These are phyloP conservation scores for Acrocera orbiculus DNA, from an alignment of 2,888 invertebrate species.

Conservation along the genomic window DNA sequence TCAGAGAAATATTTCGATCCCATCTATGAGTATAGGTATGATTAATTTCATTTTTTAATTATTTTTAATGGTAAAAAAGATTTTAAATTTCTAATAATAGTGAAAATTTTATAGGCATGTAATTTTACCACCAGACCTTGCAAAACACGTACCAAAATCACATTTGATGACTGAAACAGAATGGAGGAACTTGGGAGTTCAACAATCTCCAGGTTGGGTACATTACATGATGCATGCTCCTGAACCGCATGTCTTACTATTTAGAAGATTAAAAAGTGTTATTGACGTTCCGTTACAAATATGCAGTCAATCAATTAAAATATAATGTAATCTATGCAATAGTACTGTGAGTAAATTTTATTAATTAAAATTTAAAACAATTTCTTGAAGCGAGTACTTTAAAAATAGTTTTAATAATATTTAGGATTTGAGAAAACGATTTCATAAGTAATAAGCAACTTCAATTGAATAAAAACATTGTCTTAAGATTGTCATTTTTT, in stretches of 20 bases:
- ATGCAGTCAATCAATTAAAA: too few species aligned
- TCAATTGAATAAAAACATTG: too few species aligned
- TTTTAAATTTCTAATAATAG: not conserved
- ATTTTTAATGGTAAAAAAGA: not conserved
- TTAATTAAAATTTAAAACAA: too few species aligned
- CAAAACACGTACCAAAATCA: conserved; percentile 68
- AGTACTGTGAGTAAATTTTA: too few species aligned
- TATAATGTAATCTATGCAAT: too few species aligned
- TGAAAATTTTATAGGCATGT: too few species aligned
- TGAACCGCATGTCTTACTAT: conserved; percentile 74
- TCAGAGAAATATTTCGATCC: conserved; percentile 83
- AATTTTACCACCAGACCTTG: conserved; percentile 69
- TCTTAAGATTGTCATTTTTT: too few species aligned
- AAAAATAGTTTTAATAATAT: too few species aligned
- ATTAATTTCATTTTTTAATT: not conserved
- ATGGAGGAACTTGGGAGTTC: conserved; percentile 87
- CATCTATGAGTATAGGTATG: conserved; percentile 71
- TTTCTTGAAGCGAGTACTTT: too few species aligned
- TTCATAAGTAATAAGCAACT: too few species aligned
- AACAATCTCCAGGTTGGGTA: conserved; percentile 76
- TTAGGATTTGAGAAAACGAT: too few species aligned
- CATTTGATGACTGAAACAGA: conserved; percentile 89
- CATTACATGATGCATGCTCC: conserved; percentile 61
- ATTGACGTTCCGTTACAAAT: too few species aligned
- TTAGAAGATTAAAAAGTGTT: conserved; percentile 47